Base-by-base conservation (phyloP, 2,888 invertebrate genomes). In the Stenolophus ochropezus region DNA sequence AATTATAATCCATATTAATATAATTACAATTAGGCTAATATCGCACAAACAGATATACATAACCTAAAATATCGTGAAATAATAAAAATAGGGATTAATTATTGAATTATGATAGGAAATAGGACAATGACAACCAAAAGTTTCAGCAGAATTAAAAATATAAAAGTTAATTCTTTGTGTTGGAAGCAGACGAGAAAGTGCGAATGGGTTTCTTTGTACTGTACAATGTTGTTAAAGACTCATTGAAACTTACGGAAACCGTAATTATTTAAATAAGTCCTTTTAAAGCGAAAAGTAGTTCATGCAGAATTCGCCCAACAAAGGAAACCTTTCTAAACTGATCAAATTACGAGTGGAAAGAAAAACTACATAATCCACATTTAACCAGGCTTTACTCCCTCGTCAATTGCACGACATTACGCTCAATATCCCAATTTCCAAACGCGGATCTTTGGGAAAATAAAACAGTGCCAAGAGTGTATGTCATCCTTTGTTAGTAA, bases 401-500 rank as follows among this genome's bases (percentile, higher is more conserved):
- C n/a, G 47, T 47, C 51, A 73, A 73, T 73, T 73, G 73, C 49
- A 49, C 21, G 73, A 23, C 21, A 51, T 73, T 25, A 49, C 47
- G 73, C 73, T 49, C 73, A 51, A 73, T 73, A 49, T 73, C 73
- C 47, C 73, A 73, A 65, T 65, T 65, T 65, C n/a, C 65, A 65
- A 65, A 65, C 56, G 56, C 65, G 65, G 18, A 11, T 69, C 27
- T 69, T 69, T 69, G 18, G 65, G 18, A 69, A 69, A 69, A 74
- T 49, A 51, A 53, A 74, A 51, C 33, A 69, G 8, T 11, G 14
- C 65, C 65, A 69, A 69, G 65, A 33, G 18, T 69, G 33, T 69
- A 69, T 69, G 65, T 69, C 65, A 69, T 65, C 78, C 78, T 61
- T 78, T 78, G 78, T 78, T 61, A 47, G 56, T 78, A 49, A 78